phyloP scores from a whole-genome alignment of 2,113 vertebrate genomes.

The Pangasianodon gigas region DNA sequence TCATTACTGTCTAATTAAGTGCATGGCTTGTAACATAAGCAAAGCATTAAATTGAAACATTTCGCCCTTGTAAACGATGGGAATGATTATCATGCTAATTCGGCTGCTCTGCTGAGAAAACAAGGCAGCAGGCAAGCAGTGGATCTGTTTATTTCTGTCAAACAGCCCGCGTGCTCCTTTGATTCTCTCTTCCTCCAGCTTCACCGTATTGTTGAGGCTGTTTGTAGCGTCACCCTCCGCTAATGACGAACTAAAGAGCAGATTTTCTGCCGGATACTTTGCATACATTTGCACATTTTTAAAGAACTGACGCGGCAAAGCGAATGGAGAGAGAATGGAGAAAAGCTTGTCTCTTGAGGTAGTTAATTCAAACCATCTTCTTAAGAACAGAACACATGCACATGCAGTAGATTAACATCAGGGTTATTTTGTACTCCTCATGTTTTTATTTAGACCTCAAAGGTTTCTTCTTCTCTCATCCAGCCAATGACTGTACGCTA shows the following conservation, averaged over 20 bases:
- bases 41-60: conserved; percentile 93
- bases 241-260: conserved; percentile 51
- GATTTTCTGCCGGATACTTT: conserved; percentile 49
- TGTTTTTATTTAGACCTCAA: background rate
- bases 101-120: conserved; percentile 55
- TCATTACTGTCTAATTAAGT: conserved; percentile 92
- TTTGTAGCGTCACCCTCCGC: conserved; percentile 47
- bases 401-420: background rate
- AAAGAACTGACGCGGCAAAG: conserved; percentile 10
- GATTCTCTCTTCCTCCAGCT: conserved; percentile 40
- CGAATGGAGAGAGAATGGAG: background rate
- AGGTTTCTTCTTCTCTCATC: background rate
- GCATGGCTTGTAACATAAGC: conserved; percentile 89
- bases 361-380: conserved; percentile 6
- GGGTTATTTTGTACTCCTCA: background rate
- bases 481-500: background rate
- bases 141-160: conserved; percentile 46
- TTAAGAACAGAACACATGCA: conserved; percentile 1
- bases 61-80: conserved; percentile 89
- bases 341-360: conserved; percentile 12
- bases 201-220: conserved; percentile 39
- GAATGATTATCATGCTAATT: conserved; percentile 86
- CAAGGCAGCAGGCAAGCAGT: conserved; percentile 47
- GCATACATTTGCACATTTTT: conserved; percentile 52
- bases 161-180: conserved; percentile 39